A percentile compares a stretch with the other conserved stretches of the same genome.
phyloP scores from a whole-genome alignment of 1,140 invertebrate genomes.

The Maniola jurtina region DNA sequence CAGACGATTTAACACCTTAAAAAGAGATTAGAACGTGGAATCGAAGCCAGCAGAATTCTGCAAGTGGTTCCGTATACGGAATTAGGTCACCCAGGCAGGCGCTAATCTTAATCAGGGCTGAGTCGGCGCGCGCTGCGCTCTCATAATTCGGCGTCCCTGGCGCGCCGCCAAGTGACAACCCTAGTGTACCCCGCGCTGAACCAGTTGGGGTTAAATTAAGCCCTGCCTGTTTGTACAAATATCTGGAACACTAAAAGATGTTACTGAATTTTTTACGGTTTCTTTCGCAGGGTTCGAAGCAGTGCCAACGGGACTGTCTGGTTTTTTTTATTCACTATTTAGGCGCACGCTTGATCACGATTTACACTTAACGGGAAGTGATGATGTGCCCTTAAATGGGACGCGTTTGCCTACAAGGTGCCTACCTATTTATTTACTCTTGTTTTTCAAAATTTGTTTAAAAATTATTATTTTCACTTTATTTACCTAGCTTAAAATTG shows the following conservation, averaged over 20 bases:
- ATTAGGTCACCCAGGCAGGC: conserved; percentile 14
- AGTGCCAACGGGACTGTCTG: too few species aligned
- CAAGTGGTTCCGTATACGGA: not conserved
- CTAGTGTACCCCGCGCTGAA: conserved; percentile 32
- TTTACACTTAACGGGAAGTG: too few species aligned
- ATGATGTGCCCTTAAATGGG: too few species aligned
- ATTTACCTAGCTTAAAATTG: too few species aligned
- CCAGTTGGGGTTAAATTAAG: not conserved
- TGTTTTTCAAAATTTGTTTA: too few species aligned
- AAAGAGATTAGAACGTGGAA: not conserved
- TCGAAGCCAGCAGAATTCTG: not conserved
- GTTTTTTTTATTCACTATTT: too few species aligned
- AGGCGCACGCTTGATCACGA: too few species aligned
- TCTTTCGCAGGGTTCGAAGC: too few species aligned
- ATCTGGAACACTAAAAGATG: conserved; percentile 7
- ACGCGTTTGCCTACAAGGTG: too few species aligned
- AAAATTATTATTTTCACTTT: too few species aligned
- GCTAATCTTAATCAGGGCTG: conserved; percentile 40
- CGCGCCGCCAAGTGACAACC: conserved; percentile 27
- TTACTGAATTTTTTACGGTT: too few species aligned
- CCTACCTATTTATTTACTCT: too few species aligned
- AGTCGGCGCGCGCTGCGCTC: conserved; percentile 30
- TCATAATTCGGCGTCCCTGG: conserved; percentile 39
- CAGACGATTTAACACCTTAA: not conserved
- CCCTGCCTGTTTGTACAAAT: not conserved